Percentiles rank a stretch among this genome's conserved stretches.
phyloP scores from a whole-genome alignment of 2,888 invertebrate species.

The Bombylius major region DNA sequence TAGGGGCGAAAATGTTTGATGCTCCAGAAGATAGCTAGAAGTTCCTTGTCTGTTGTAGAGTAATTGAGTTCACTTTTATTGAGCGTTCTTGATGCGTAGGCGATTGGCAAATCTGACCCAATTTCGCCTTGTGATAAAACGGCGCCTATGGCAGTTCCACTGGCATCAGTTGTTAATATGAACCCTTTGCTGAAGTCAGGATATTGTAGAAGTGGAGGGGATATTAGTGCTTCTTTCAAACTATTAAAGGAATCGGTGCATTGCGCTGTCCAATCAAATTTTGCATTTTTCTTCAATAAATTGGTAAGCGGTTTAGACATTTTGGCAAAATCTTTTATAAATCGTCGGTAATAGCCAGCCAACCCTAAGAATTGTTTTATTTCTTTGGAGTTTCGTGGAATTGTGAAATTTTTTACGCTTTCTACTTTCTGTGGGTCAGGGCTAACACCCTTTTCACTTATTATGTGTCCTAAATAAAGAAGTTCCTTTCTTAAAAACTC shows the following conservation, averaged over 20 bases:
- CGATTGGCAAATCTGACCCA: conserved; percentile 14
- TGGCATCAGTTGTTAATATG: conserved; percentile 20
- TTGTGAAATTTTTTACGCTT: conserved; percentile 1
- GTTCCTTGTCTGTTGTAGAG: conserved; percentile 18
- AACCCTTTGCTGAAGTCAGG: conserved; percentile 24
- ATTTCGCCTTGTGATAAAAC: conserved; percentile 17
- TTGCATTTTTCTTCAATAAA: not conserved
- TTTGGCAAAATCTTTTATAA: conserved; percentile 7
- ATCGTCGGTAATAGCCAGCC: conserved; percentile 13
- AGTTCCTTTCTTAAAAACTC: conserved; percentile 16
- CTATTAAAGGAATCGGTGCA: conserved; percentile 2
- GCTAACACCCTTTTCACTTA: conserved; percentile 19
- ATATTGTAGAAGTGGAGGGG: conserved; percentile 24
- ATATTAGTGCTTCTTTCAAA: not conserved
- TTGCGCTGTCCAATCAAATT: conserved; percentile 1
- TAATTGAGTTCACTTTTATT: conserved; percentile 17
- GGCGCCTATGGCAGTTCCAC: conserved; percentile 15
- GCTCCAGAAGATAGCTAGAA: conserved; percentile 3
- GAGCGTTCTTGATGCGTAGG: conserved; percentile 18
- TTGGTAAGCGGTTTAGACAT: conserved; percentile 1
- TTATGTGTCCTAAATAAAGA: conserved; percentile 18
- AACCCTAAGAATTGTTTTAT: conserved; percentile 18
- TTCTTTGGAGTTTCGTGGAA: conserved; percentile 15
- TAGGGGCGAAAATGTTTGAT: not conserved
- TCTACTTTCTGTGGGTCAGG: conserved; percentile 2